Percentiles rank a stretch among this genome's conserved stretches.
These are phyloP conservation scores for Dynastes hyllus DNA, from an alignment of 2,888 invertebrate genomes.

Conservation along the genomic window DNA sequence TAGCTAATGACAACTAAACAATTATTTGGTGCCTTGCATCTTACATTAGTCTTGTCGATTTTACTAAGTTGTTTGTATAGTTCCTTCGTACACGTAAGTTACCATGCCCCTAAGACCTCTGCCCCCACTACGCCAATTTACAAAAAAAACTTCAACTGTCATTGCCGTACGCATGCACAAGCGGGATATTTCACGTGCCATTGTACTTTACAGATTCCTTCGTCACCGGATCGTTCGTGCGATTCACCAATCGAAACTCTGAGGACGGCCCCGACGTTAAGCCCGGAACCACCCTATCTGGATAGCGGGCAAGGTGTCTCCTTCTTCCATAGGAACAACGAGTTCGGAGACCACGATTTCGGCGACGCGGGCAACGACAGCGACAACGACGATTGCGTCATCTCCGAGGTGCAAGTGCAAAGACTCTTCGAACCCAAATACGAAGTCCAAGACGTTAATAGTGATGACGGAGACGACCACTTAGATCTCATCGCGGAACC, in stretches of 20 bases:
- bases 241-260: slow-evolving; percentile 15
- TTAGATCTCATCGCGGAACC: slow-evolving; percentile 22
- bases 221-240: neutral
- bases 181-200: too few relatives aligned
- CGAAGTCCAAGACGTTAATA: neutral
- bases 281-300: slow-evolving; percentile 20
- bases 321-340: neutral
- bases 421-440: neutral
- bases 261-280: neutral
- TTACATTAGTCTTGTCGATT: too few relatives aligned
- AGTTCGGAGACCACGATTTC: neutral
- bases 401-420: neutral
- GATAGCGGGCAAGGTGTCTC: slow-evolving; percentile 15
- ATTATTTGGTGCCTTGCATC: too few relatives aligned
- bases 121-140: too few relatives aligned
- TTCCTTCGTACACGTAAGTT: too few relatives aligned
- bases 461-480: neutral
- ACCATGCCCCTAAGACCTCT: too few relatives aligned
- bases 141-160: too few relatives aligned
- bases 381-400: neutral
- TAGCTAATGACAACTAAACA: too few relatives aligned
- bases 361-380: neutral
- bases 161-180: too few relatives aligned
- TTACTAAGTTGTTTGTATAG: too few relatives aligned
- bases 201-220: neutral